These are phyloP conservation scores for Ploceus nigricollis DNA, from an alignment of 2,113 vertebrate genomes.

Conservation along the genomic window DNA sequence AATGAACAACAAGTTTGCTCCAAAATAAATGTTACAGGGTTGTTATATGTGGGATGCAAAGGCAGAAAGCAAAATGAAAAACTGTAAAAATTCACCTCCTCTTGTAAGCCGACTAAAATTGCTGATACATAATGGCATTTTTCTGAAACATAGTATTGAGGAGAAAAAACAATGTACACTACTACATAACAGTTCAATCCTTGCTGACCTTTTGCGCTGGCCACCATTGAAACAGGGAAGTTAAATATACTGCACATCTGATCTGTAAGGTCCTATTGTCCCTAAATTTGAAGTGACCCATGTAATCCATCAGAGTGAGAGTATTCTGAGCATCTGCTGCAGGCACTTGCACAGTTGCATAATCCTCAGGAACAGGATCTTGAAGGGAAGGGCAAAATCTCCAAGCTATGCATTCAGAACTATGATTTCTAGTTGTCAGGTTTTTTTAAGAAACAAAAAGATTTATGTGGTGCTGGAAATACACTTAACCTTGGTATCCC, in stretches of 20 bases:
- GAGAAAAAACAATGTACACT: too few species aligned
- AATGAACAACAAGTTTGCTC: background rate
- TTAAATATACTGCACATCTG: background rate
- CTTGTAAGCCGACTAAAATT: background rate
- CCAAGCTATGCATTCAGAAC: background rate
- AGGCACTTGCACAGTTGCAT: background rate
- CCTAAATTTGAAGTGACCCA: background rate
- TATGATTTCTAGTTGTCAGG: background rate
- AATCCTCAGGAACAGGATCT: background rate
- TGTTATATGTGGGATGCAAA: background rate
- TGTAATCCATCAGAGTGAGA: background rate
- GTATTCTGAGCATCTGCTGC: background rate
- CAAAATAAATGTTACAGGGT: background rate
- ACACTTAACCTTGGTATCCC: background rate
- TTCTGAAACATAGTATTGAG: background rate
- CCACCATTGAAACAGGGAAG: background rate
- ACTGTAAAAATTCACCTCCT: background rate
- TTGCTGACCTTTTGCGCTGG: background rate
- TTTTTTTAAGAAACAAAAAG: background rate
- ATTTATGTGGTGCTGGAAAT: background rate
- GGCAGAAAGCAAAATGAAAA: background rate
- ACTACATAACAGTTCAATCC: background rate
- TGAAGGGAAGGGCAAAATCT: background rate
- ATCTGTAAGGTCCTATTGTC: background rate
- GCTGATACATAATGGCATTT: background rate